Conservation (phyloP, 35 echinoderm and acorn worm species). For the Ophiothrix spiculata region DNA sequence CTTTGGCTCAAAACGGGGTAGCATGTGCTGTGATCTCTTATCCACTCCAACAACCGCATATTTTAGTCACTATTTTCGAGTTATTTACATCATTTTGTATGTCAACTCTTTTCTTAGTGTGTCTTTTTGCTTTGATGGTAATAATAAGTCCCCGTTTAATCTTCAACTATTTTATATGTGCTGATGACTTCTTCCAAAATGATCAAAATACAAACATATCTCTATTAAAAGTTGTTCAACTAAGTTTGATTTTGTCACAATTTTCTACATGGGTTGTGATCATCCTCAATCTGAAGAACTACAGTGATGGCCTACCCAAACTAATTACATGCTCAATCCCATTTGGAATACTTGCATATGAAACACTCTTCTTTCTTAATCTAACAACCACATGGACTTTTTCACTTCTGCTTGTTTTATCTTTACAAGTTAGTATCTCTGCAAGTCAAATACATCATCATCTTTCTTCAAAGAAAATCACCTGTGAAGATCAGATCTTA, state of each 20-base stretch:
- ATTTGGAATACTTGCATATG: not conserved
- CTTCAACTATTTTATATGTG: not conserved
- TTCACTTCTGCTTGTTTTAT: not conserved
- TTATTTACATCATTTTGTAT: conserved; percentile 9
- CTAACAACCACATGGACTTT: not conserved
- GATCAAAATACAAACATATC: not conserved
- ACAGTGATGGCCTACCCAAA: not conserved
- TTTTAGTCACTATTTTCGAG: conserved; percentile 13
- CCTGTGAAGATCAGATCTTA: not conserved
- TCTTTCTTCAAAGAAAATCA: not conserved
- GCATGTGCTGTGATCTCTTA: conserved; percentile 23
- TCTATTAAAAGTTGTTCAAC: not conserved
- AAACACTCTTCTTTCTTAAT: not conserved
- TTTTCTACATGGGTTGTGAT: not conserved
- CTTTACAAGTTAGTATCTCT: not conserved
- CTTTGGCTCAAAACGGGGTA: conserved; percentile 3
- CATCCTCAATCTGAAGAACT: not conserved
- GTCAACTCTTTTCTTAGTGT: not conserved
- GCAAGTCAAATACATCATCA: not conserved
- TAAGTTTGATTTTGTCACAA: not conserved
- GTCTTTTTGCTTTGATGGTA: not conserved
- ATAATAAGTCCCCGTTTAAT: too few relatives aligned
- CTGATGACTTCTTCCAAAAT: not conserved
- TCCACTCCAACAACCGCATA: conserved; percentile 6
- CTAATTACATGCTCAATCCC: not conserved